These are phyloP conservation scores for Ploceus nigricollis DNA, from an alignment of 2,113 vertebrate species.

Conservation along the genomic window DNA sequence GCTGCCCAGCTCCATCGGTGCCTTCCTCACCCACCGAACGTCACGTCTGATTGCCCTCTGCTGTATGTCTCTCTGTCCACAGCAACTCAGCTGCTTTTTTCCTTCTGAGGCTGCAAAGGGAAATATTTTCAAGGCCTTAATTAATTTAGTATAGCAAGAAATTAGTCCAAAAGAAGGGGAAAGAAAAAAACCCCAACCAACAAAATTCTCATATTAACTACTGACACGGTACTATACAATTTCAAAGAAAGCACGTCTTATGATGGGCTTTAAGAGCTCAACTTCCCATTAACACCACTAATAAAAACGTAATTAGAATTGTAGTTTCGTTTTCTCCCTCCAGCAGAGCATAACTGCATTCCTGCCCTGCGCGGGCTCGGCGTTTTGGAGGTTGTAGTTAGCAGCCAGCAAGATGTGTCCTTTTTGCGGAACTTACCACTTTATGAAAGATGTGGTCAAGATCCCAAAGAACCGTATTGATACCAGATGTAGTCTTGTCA, in stretches of 20 bases:
- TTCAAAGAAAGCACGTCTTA: conserved; percentile 27
- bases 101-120: background rate
- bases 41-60: background rate
- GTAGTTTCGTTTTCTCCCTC: conserved; percentile 41
- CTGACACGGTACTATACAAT: background rate
- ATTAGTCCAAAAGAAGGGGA: background rate
- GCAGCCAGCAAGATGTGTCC: conserved; percentile 48
- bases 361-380: background rate
- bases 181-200: accelerated
- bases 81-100: background rate
- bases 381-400: background rate
- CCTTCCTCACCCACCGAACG: background rate
- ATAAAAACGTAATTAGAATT: conserved; percentile 53
- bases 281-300: conserved; percentile 46
- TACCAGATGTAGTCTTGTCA: conserved; percentile 64
- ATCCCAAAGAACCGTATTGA: conserved; percentile 42
- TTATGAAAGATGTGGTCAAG: conserved; percentile 63
- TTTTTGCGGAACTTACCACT: conserved; percentile 48
- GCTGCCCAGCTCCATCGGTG: background rate
- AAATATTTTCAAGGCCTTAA: background rate
- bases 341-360: conserved; percentile 30
- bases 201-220: background rate
- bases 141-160: conserved; percentile 4
- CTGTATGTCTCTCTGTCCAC: background rate
- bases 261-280: conserved; percentile 12